Conservation (phyloP, 2,113 vertebrate species). For the Leucosticte australis region DNA sequence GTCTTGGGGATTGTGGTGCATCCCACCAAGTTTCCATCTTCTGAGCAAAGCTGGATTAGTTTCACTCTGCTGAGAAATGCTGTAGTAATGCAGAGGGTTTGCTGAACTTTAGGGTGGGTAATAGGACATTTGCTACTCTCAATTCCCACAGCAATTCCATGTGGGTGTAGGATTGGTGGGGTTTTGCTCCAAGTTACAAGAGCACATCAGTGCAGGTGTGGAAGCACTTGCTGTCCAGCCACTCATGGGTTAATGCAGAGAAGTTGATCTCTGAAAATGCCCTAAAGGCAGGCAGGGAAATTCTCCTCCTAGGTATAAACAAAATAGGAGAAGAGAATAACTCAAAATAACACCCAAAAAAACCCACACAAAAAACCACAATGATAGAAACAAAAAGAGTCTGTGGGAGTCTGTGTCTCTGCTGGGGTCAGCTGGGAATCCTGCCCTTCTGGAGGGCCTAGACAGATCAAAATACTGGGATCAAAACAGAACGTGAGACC, state of each 20-base stretch:
- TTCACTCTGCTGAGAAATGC: not conserved
- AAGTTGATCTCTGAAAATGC: not conserved
- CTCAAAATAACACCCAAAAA: not conserved
- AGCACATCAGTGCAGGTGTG: not conserved
- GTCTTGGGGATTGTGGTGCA: not conserved
- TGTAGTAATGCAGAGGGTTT: not conserved
- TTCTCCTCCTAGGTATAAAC: not conserved
- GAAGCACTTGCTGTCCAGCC: not conserved
- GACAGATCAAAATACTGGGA: not conserved
- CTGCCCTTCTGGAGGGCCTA: not conserved
- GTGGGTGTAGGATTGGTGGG: fast-evolving
- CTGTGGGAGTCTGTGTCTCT: not conserved
- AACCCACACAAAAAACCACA: not conserved
- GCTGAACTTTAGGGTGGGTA: not conserved
- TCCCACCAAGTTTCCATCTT: not conserved
- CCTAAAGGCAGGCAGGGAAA: not conserved
- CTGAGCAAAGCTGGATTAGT: not conserved
- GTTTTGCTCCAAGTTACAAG: not conserved
- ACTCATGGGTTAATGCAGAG: not conserved
- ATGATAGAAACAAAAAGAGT: not conserved
- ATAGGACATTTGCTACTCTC: not conserved
- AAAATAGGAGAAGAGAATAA: not conserved
- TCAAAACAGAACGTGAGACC: not conserved
- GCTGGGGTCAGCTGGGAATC: not conserved
- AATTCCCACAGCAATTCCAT: not conserved